phyloP scores from a whole-genome alignment of 2,113 vertebrate species.

The Callopanchax toddi region DNA sequence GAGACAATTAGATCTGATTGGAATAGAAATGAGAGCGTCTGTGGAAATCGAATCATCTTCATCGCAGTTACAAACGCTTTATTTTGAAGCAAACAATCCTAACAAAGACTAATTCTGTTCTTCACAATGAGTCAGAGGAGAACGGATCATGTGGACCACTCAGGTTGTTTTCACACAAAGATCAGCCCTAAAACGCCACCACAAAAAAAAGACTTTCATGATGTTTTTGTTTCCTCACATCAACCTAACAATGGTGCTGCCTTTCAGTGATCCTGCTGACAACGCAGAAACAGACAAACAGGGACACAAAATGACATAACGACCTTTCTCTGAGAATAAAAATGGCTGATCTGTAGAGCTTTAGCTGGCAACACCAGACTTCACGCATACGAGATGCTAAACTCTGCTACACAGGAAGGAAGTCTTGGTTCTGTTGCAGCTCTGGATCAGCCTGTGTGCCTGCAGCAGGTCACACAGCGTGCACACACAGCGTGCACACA shows the following conservation, averaged over 20 bases:
- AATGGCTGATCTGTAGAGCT: no score
- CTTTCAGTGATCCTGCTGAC: not conserved
- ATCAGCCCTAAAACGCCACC: not conserved
- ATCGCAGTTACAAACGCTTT: no score
- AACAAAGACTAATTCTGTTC: not conserved
- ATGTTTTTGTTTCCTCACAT: not conserved
- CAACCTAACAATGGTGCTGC: not conserved
- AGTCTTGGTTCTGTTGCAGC: not conserved
- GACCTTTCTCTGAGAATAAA: not conserved
- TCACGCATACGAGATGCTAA: not conserved
- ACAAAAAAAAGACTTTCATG: not conserved
- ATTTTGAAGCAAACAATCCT: no score
- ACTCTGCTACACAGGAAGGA: conserved; percentile 7
- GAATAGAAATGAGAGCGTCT: not conserved
- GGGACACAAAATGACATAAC: not conserved
- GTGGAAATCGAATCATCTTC: no score
- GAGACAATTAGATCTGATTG: not conserved
- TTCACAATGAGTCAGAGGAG: no score
- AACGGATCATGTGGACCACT: no score
- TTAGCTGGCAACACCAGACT: no score
- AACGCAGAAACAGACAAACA: conserved; percentile 7
- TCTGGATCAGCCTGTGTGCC: conserved; percentile 21
- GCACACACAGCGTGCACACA: conserved; percentile 37
- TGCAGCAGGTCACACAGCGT: conserved; percentile 22
- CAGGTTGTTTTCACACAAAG: not conserved